These are phyloP conservation scores for Thaumatotibia leucotreta DNA, from an alignment of 1,140 invertebrate species.

Conservation along the genomic window DNA sequence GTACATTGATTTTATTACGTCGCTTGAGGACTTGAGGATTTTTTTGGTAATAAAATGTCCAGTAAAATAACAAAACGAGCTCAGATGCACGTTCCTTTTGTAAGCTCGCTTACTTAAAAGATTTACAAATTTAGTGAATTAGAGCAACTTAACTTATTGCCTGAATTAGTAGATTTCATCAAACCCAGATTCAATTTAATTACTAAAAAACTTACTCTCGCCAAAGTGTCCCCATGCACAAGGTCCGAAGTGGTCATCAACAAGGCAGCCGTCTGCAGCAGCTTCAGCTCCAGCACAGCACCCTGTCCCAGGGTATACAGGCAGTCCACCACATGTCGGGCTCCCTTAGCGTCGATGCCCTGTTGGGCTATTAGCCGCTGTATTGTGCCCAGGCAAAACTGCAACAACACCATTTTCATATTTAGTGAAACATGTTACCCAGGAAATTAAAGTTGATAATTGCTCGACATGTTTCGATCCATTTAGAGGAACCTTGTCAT, in stretches of 20 bases:
- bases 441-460: no score
- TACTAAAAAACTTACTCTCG: constrained; percentile 86
- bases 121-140: no score
- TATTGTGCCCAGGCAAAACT: constrained; percentile 95
- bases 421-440: no score
- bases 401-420: constrained; percentile 51
- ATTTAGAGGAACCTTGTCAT: no score
- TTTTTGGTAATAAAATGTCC: no score
- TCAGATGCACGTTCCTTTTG: no score
- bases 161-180: background rate
- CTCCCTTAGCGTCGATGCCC: constrained; percentile 91
- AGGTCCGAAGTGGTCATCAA: constrained; percentile 95
- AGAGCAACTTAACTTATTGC: no score
- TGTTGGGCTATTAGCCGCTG: constrained; percentile 90
- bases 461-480: no score
- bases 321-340: constrained; percentile 94
- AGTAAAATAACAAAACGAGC: no score
- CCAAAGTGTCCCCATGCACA: constrained; percentile 94
- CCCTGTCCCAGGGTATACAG: constrained; percentile 95
- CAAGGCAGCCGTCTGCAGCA: constrained; percentile 96
- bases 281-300: constrained; percentile 95
- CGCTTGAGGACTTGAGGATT: no score
- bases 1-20: no score
- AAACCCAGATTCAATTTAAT: background rate
- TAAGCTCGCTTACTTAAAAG: no score